Evolutionary conservation across 2,888 invertebrate genomes (phyloP).

Genomic region (Melanotus villosus): DNA sequence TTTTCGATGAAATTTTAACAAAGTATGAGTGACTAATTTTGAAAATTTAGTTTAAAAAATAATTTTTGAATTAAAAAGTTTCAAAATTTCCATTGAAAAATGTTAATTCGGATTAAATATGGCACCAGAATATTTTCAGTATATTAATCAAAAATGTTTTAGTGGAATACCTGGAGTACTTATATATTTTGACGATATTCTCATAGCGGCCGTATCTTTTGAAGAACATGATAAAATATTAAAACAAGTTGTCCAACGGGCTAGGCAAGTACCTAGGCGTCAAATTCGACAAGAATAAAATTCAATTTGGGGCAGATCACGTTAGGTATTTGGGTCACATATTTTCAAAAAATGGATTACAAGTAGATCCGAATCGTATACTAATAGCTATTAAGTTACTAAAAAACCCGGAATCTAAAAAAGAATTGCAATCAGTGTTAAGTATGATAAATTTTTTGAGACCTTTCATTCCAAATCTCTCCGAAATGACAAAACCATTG

Average conservation of each 20-base stretch:
- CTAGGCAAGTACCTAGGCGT: constrained; percentile 52
- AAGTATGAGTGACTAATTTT: no score
- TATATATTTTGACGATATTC: constrained; percentile 60
- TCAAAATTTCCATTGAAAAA: constrained; percentile 57
- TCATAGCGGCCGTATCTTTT: constrained; percentile 36
- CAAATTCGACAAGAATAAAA: constrained; percentile 57
- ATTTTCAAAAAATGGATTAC: constrained; percentile 40
- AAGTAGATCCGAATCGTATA: constrained; percentile 39
- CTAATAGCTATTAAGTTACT: constrained; percentile 44
- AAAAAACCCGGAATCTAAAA: constrained; percentile 43
- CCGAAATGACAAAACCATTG: no score
- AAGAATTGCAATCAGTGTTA: constrained; percentile 30
- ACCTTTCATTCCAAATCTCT: no score
- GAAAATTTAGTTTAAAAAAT: no score
- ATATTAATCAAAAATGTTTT: no score
- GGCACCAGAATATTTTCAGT: no score
- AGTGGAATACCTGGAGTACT: constrained; percentile 54
- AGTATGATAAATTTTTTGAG: constrained; percentile 50
- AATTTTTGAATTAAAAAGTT: no score
- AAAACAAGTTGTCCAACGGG: constrained; percentile 51
- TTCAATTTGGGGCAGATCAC: constrained; percentile 50
- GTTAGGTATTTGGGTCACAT: constrained; percentile 57
- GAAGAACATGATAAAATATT: constrained; percentile 54
- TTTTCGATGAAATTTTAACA: no score
- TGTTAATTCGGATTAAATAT: constrained; percentile 60